A percentile compares a stretch with the other conserved stretches of the same genome.
Conservation (phyloP, 2,113 vertebrate species). For the Solea solea region DNA sequence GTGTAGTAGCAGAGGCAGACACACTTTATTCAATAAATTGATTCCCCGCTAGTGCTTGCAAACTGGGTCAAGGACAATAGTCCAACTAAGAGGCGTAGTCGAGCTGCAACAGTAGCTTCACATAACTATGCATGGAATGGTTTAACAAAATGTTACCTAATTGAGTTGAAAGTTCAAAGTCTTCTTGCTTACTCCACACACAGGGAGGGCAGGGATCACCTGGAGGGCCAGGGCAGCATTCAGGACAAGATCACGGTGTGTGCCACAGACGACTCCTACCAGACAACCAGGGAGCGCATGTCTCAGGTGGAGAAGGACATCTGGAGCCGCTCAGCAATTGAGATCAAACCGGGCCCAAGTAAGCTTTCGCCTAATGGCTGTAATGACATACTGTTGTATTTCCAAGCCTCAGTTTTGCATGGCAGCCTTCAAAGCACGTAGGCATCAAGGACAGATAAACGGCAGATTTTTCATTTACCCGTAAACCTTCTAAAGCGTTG, state of each 20-base stretch:
- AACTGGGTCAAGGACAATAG: no score
- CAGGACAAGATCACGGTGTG: conserved; percentile 89
- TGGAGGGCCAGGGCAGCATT: conserved; percentile 87
- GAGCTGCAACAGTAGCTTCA: no score
- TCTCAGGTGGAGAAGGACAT: conserved; percentile 85
- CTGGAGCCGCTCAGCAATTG: conserved; percentile 80
- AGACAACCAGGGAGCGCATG: conserved; percentile 79
- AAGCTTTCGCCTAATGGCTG: conserved; percentile 39
- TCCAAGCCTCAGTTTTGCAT: conserved; percentile 2
- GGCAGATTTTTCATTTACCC: conserved; percentile 19
- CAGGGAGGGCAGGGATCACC: conserved; percentile 80
- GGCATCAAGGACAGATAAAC: conserved; percentile 47
- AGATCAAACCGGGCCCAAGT: conserved; percentile 82
- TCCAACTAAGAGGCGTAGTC: no score
- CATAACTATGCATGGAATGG: no score
- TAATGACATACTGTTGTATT: conserved; percentile 12
- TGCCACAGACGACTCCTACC: conserved; percentile 84
- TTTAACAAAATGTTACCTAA: conserved; percentile 8
- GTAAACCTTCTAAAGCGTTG: conserved; percentile 38
- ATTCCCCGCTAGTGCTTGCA: no score
- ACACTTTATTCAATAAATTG: no score
- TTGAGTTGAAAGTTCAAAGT: not conserved
- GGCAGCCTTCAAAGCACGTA: conserved; percentile 22
- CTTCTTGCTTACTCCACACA: conserved; percentile 4
- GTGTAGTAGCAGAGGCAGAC: no score